Evolutionary conservation across 2,888 invertebrate species (phyloP).

Genomic region (Nephrotoma guestfalica): DNA sequence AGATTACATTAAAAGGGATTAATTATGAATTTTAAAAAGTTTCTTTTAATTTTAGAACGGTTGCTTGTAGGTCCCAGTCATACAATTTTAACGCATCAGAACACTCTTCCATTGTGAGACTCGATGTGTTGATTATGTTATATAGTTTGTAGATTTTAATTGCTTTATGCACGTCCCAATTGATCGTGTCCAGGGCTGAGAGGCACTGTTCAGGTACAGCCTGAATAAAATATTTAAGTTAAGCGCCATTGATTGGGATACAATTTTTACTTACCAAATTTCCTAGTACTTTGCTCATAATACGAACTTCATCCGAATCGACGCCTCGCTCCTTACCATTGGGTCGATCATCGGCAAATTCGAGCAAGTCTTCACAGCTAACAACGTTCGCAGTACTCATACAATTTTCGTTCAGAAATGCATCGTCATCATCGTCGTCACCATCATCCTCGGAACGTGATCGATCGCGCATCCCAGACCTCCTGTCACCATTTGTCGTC

Average conservation of each 20-base stretch:
- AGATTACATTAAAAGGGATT: background rate
- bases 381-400: conserved; percentile 52
- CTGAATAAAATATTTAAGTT: conserved; percentile 26
- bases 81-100: conserved; percentile 26
- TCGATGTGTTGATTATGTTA: conserved; percentile 23
- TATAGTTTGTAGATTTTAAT: conserved; percentile 47
- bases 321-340: conserved; percentile 68
- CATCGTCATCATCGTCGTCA: conserved; percentile 14
- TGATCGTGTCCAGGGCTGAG: conserved; percentile 62
- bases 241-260: background rate
- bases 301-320: conserved; percentile 82
- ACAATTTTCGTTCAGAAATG: conserved; percentile 9
- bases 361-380: conserved; percentile 79
- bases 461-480: conserved; percentile 4
- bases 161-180: conserved; percentile 81
- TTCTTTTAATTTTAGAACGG: conserved; percentile 15
- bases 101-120: conserved; percentile 23
- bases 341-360: conserved; percentile 74
- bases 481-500: conserved; percentile 18
- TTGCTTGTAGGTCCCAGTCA: conserved; percentile 31
- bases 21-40: background rate
- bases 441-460: conserved; percentile 7
- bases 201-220: conserved; percentile 62
- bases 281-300: conserved; percentile 79
- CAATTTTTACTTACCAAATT: conserved; percentile 40